Percentiles rank a stretch among this genome's conserved stretches.
phyloP scores from a whole-genome alignment of 2,797 vertebrate species.

The Eulemur rubriventer region DNA sequence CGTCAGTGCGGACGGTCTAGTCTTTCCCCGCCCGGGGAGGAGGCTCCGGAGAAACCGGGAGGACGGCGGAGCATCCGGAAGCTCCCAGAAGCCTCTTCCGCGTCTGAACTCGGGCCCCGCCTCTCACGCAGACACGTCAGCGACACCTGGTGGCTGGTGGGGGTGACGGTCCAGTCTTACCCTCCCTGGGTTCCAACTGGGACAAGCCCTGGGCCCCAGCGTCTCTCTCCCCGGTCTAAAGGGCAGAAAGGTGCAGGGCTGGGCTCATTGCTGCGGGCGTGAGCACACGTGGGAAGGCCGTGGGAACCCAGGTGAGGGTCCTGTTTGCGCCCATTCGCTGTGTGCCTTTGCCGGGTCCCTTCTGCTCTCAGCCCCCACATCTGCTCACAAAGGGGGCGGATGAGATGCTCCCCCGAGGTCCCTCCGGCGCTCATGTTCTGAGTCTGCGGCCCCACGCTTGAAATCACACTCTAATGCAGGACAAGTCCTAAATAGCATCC shows the following conservation, averaged over 20 bases:
- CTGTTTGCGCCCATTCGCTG: not conserved
- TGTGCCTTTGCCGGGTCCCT: not conserved
- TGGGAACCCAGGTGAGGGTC: not conserved
- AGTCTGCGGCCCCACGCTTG: not conserved
- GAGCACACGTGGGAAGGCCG: not conserved
- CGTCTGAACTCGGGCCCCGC: not conserved
- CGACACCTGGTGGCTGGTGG: slow-evolving; percentile 70
- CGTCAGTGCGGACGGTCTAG: not conserved
- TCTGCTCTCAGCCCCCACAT: not conserved
- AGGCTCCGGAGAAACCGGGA: not conserved
- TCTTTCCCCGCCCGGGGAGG: not conserved
- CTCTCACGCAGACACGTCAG: slow-evolving; percentile 27
- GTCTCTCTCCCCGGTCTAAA: not conserved
- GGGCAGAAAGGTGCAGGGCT: not conserved
- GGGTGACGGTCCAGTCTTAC: not conserved
- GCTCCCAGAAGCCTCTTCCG: slow-evolving; percentile 59
- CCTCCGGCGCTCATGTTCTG: not conserved
- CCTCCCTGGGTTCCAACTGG: not conserved
- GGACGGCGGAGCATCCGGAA: not conserved
- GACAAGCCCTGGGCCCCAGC: not conserved
- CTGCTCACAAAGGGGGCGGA: not conserved
- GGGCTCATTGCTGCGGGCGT: not conserved
- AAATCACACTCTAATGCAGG: not conserved
- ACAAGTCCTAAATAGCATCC: not conserved
- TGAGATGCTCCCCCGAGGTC: not conserved